These are phyloP conservation scores for Hemiprocne comata DNA, from an alignment of 2,113 vertebrate species.

Conservation along the genomic window DNA sequence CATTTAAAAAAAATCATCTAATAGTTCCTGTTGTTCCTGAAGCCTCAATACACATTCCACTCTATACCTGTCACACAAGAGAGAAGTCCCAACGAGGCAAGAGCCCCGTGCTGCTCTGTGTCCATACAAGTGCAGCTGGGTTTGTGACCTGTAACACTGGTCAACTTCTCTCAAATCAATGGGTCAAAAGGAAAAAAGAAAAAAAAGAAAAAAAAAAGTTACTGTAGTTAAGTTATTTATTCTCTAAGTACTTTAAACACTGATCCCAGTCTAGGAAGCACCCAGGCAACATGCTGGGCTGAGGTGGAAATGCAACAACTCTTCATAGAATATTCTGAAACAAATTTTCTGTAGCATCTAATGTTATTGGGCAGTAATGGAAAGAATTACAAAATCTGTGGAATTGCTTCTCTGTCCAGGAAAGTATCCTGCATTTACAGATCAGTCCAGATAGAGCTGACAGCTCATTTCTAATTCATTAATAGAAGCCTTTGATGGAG, in stretches of 20 bases:
- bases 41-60: background rate
- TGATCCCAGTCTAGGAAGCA: background rate
- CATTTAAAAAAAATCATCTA: background rate
- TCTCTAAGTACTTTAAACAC: background rate
- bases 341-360: background rate
- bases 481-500: background rate
- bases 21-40: rapidly evolving
- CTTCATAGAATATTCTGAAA: background rate
- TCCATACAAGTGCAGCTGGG: background rate
- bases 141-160: background rate
- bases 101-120: background rate
- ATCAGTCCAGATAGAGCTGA: background rate
- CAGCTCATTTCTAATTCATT: background rate
- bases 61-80: no score
- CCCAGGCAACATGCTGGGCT: background rate
- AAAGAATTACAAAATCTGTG: background rate
- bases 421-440: background rate
- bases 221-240: background rate
- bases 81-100: background rate
- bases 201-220: background rate
- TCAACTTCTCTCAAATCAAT: background rate
- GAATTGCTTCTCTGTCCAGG: background rate
- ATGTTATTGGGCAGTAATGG: background rate
- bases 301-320: background rate
- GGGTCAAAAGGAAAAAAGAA: background rate